Percentiles rank a stretch among this genome's conserved stretches.
Conservation (phyloP, 2,113 vertebrate species). For the Tursiops truncatus region DNA sequence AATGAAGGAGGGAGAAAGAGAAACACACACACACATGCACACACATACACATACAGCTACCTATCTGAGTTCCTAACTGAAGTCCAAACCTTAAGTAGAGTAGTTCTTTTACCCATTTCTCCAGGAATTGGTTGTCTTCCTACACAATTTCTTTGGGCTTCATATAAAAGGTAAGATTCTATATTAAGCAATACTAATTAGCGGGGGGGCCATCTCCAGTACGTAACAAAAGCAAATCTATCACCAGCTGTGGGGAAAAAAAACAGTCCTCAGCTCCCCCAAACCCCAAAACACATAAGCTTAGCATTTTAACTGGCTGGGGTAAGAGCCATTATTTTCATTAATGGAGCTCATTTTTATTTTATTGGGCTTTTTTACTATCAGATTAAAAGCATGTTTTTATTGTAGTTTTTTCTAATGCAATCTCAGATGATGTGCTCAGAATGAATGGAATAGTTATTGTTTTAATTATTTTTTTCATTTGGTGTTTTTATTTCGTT, state of each 20-base stretch:
- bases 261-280: constrained; percentile 61
- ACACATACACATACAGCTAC: neutral
- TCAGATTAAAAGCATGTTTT: constrained; percentile 83
- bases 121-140: neutral
- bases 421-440: constrained; percentile 78
- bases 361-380: constrained; percentile 82
- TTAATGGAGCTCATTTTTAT: constrained; percentile 85
- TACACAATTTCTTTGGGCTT: constrained; percentile 33
- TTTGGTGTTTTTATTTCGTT: constrained; percentile 79
- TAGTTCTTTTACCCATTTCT: neutral
- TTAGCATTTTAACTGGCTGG: constrained; percentile 80
- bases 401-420: constrained; percentile 82
- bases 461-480: constrained; percentile 80
- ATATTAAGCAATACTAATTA: constrained; percentile 68
- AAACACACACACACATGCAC: neutral
- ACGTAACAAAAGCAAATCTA: constrained; percentile 73
- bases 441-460: constrained; percentile 83
- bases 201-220: constrained; percentile 42
- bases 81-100: neutral
- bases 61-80: neutral
- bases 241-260: constrained; percentile 33
- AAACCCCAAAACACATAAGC: constrained; percentile 78
- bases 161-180: constrained; percentile 56
- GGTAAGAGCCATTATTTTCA: constrained; percentile 85
- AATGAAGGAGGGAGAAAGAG: neutral